Conservation (phyloP, 1,140 invertebrate genomes). For the Drosophila funebris region DNA sequence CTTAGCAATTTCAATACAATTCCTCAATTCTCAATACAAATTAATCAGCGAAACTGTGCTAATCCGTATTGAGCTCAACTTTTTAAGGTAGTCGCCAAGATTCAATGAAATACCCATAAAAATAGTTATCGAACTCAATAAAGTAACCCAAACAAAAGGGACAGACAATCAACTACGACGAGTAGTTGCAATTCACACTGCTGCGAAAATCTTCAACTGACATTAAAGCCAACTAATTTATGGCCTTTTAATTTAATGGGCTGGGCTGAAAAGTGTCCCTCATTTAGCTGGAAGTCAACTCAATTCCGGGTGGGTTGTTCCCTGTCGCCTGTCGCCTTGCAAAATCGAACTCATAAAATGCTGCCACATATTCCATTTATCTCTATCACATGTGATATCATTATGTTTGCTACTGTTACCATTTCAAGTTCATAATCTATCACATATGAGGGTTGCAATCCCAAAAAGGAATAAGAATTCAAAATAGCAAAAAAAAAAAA, state of each 20-base stretch:
- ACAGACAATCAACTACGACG: slow-evolving; percentile 53
- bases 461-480: slow-evolving; percentile 13
- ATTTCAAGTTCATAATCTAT: slow-evolving; percentile 76
- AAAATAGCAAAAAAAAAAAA: slow-evolving; percentile 14
- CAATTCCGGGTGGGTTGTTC: slow-evolving; percentile 60
- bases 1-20: background rate
- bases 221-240: slow-evolving; percentile 79
- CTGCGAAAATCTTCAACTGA: slow-evolving; percentile 67
- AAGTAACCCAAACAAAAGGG: slow-evolving; percentile 44
- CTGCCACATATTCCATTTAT: background rate
- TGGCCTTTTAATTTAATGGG: slow-evolving; percentile 83
- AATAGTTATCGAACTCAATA: slow-evolving; percentile 67
- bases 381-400: background rate
- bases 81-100: slow-evolving; percentile 17
- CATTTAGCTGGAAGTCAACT: slow-evolving; percentile 49
- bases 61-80: slow-evolving; percentile 9
- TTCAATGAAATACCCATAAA: slow-evolving; percentile 62
- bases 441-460: slow-evolving; percentile 72
- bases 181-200: slow-evolving; percentile 71
- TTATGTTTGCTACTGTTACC: slow-evolving; percentile 61
- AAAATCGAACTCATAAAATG: slow-evolving; percentile 45
- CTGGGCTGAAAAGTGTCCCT: slow-evolving; percentile 67
- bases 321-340: too few relatives aligned
- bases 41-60: background rate
- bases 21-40: background rate